Evolutionary conservation across 1,140 invertebrate genomes (phyloP), one percentile per base, ranked within the genome.

Genomic region (Brachionus manjavacas): DNA sequence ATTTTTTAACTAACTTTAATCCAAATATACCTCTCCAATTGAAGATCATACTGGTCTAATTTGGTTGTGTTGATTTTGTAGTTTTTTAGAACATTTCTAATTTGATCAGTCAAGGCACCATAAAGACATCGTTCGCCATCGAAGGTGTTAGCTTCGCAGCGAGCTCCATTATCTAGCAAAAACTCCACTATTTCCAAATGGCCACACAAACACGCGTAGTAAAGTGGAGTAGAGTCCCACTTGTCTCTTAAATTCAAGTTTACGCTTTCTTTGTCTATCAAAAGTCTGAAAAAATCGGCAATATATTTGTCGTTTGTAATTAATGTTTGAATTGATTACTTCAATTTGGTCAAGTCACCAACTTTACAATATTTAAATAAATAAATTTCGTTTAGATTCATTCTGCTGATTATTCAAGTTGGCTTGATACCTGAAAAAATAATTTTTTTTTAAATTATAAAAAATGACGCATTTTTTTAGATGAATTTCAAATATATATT

Each of bases 111-210:
- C 31, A 92, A 86, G 28, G 91, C 91, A 20, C 91, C 91, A 87
- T 92, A 92, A 9, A 92, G 85, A 87, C 91, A 92, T 39, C 91
- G 86, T 86, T 92, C 91, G 2, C 91, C 91, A 87, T 92, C 91
- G 88, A 92, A 92, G 20, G 91, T 92, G 85, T 91, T 91, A 1
- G 90, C 90, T 85, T 92, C 91, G 89, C 91, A 92, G 66, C 88
- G 86, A 7, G 91, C 91, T 43, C 88, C 91, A 87, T 90, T 89
- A 70, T 89, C 89, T 11, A 92, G 87, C 7, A 92, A 86, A 86
- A 91, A 92, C 79, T 90, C 86, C 0, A 91, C 91, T 16, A 92
- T 55, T 39, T 90, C 88, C 46, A 87, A 85, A 86, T 92, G 91
- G 7, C 91, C 91, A 89, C 91, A 92, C 7, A 92, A 86, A 87